Evolutionary conservation across 1,140 invertebrate genomes (phyloP), one percentile per base, ranked within the genome.

Genomic region (Vanessa tameamea): DNA sequence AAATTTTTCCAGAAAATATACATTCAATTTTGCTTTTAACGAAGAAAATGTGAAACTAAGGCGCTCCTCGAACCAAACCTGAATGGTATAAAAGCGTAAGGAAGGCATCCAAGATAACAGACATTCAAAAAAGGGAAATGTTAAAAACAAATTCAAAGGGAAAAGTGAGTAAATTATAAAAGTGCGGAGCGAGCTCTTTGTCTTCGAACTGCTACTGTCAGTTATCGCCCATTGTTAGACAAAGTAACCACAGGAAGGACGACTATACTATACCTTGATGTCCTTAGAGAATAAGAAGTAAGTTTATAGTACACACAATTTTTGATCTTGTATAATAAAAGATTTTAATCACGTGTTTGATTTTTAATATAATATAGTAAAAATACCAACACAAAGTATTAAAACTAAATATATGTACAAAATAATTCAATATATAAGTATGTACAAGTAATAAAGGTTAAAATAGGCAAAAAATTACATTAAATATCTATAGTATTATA

Each of bases 121-220:
- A 82, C 80, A 83, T 83, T 85, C 81, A 87, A 86, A 83, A 79
- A 13, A 68, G 82, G 85, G 80, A 81, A 84, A 87, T 83, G 82
- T 79, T 85, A 82, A 88, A 88, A 88, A 84, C 84, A 86, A 87
- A 87, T 86, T 87, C 81, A 85, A 88, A 87, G 83, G 80, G 81
- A 80, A 84, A 78, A 78, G 76, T 85, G 82, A 85, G 84, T 87
- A 82, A 88, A 88, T 88, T 86, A 86, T 83, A 82, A 84, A 84
- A 86, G 77, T 84, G 79, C 77, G 78, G 72, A 69, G 76, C 73
- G 78, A 78, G 74, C 69, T 81, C 85, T 88, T 88, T 88, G 87
- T 88, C 82, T 85, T 81, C 78, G 78, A 73, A 64, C 69, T 79
- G 83, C 71, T 82, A 74, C 82, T 80, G 82, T 78, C 79, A 81